Conservation (phyloP, 2,113 vertebrate species). For the Phalacrocorax pelagicus region DNA sequence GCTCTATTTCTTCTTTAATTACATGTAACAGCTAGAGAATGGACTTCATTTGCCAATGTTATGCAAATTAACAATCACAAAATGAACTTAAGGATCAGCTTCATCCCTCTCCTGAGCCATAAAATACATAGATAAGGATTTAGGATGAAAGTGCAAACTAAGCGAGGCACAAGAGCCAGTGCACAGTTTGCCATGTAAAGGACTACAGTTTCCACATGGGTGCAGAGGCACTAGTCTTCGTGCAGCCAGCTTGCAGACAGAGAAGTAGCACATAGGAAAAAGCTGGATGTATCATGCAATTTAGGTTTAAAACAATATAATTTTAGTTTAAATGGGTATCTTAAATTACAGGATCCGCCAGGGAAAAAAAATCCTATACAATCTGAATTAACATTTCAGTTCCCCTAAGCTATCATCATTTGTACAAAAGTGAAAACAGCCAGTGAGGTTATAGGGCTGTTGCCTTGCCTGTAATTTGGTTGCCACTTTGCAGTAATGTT, state of each 20-base stretch:
- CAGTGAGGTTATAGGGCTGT: slow-evolving; percentile 10
- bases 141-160: not conserved
- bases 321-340: slow-evolving; percentile 47
- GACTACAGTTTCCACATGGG: not conserved
- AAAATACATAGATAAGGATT: not conserved
- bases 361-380: not conserved
- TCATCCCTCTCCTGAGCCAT: not conserved
- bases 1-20: not conserved
- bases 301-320: slow-evolving; percentile 40
- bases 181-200: not conserved
- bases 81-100: not conserved
- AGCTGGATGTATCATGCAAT: slow-evolving; percentile 18
- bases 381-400: slow-evolving; percentile 22
- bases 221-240: not conserved
- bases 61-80: not conserved
- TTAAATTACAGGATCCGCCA: slow-evolving; percentile 47
- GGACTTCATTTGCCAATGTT: not conserved
- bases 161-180: not conserved
- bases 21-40: accelerated
- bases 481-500: not conserved
- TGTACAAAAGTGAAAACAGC: slow-evolving; percentile 33
- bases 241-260: not conserved
- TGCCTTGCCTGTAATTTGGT: slow-evolving; percentile 33
- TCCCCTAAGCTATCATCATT: not conserved
- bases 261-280: not conserved